Evolutionary conservation across 2,888 invertebrate genomes (phyloP).

Genomic region (Agrochola macilenta): DNA sequence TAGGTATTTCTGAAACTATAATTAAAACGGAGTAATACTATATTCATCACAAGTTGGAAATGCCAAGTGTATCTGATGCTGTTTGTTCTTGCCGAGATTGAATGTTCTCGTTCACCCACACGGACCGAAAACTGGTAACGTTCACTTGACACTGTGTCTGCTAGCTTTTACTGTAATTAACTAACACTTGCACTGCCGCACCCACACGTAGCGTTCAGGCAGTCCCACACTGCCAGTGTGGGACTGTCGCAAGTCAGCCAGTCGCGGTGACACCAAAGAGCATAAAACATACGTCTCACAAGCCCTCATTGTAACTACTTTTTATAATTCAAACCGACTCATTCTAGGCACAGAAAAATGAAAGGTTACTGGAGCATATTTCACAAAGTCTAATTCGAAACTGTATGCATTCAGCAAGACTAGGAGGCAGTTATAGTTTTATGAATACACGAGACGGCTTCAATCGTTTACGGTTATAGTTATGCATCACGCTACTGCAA

Average conservation of each 20-base stretch:
- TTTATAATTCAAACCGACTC: constrained; percentile 15
- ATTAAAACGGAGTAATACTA: neutral
- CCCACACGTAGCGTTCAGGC: neutral
- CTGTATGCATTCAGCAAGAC: constrained; percentile 52
- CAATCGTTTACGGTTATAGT: constrained; percentile 65
- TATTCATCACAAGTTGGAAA: constrained; percentile 1
- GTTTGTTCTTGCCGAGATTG: constrained; percentile 1
- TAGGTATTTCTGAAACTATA: constrained; percentile 9
- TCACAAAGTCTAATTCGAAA: constrained; percentile 60
- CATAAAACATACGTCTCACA: constrained; percentile 22
- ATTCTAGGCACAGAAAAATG: constrained; percentile 41
- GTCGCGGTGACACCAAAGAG: constrained; percentile 7
- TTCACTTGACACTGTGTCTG: constrained; percentile 1
- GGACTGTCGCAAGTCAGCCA: neutral
- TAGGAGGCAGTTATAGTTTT: constrained; percentile 53
- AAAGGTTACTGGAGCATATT: constrained; percentile 45
- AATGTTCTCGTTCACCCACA: constrained; percentile 5
- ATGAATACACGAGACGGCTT: constrained; percentile 54
- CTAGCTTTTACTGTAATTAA: constrained; percentile 41
- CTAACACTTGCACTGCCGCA: neutral
- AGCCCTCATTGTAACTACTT: constrained; percentile 13
- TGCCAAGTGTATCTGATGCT: neutral
- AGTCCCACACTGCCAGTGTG: neutral
- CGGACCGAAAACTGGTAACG: neutral
- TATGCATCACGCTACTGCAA: constrained; percentile 63